phyloP scores from a whole-genome alignment of 2,113 vertebrate genomes.

The Paradoxurus hermaphroditus region DNA sequence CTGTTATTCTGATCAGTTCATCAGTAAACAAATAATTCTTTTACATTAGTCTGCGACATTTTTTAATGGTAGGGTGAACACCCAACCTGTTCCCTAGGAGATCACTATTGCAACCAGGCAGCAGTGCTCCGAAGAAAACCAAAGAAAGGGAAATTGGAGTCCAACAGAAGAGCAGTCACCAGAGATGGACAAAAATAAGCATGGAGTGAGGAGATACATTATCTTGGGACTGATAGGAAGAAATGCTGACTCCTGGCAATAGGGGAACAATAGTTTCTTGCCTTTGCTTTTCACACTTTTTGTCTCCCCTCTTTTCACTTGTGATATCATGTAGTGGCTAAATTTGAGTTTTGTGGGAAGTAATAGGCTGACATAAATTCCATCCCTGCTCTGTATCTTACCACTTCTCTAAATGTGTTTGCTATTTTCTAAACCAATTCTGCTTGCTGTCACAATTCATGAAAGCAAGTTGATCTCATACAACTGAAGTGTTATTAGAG shows the following conservation, averaged over 20 bases:
- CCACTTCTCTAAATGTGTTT: not conserved
- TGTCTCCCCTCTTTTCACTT: not conserved
- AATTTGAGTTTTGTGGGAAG: not conserved
- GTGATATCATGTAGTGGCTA: not conserved
- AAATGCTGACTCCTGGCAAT: not conserved
- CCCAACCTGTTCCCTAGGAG: not conserved
- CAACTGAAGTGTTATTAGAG: constrained; percentile 7
- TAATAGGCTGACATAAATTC: not conserved
- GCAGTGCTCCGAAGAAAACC: not conserved
- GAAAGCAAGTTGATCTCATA: constrained; percentile 62
- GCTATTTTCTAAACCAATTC: not conserved
- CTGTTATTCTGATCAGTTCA: not conserved
- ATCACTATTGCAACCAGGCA: not conserved
- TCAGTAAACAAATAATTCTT: not conserved
- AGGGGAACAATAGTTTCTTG: not conserved
- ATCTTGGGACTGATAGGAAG: not conserved
- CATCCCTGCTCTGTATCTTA: not conserved
- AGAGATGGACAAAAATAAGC: not conserved
- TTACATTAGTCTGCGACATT: not conserved
- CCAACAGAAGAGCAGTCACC: not conserved
- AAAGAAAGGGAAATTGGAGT: not conserved
- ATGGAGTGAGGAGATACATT: not conserved
- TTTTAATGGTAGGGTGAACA: not conserved
- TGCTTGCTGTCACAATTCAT: constrained; percentile 51
- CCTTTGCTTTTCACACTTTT: not conserved